A percentile compares a stretch with the other conserved stretches of the same genome.
Conservation (phyloP, 1,140 invertebrate species). For the Drosophila ficusphila region DNA sequence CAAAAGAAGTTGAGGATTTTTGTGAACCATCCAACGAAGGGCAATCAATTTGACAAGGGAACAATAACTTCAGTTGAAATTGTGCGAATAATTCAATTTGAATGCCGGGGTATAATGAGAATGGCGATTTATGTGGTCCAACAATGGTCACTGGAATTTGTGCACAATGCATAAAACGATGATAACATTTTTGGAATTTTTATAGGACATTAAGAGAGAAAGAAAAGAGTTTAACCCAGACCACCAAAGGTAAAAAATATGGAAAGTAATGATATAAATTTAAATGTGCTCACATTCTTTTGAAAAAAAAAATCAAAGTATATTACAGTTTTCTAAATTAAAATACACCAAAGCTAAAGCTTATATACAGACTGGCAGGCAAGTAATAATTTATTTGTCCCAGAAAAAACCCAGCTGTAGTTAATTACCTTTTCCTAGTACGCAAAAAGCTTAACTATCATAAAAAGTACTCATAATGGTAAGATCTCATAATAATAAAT, state of each 20-base stretch:
- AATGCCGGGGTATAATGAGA: constrained; percentile 32
- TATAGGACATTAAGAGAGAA: too few species aligned
- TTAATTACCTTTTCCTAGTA: too few species aligned
- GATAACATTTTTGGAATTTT: background rate
- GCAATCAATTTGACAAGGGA: constrained; percentile 22
- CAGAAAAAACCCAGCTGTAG: too few species aligned
- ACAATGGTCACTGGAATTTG: constrained; percentile 14
- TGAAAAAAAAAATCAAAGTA: too few species aligned
- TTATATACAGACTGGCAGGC: too few species aligned
- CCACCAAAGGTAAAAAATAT: background rate
- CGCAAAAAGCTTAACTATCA: too few species aligned
- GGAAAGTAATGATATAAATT: too few species aligned
- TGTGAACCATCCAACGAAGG: constrained; percentile 4
- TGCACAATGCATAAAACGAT: background rate
- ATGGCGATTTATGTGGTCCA: constrained; percentile 30
- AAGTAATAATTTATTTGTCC: too few species aligned
- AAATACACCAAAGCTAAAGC: too few species aligned
- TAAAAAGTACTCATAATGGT: background rate
- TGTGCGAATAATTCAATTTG: constrained; percentile 40
- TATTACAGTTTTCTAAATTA: too few species aligned
- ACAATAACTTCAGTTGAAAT: constrained; percentile 31
- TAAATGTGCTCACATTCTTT: too few species aligned
- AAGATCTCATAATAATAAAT: background rate
- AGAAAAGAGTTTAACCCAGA: background rate
- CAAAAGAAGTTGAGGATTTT: constrained; percentile 48